Evolutionary conservation across 2,113 vertebrate genomes (phyloP), one percentile per base, ranked within the genome.

Genomic region (Chlorocebus sabaeus): DNA sequence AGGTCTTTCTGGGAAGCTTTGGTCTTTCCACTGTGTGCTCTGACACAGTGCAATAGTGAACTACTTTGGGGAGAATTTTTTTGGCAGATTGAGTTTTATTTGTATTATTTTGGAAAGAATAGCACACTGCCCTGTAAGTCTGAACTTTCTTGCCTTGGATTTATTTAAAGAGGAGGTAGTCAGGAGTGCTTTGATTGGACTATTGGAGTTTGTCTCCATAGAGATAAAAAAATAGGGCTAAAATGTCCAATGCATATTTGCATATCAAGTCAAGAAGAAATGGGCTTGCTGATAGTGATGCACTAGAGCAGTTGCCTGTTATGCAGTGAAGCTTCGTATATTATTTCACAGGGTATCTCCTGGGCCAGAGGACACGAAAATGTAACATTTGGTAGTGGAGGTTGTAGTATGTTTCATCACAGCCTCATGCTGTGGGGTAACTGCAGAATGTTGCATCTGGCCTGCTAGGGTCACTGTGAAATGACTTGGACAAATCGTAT

Each of bases 41-140:
- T 55, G 35, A 86, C 6, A 78, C 0, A 17, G 35, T 0, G 3
- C 76, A 57, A n/a, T 6, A 67, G 30, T 22, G 43, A 81, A 50
- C 32, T 85, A 38, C 4, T 76, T 85, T 50, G 16, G 16, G 11
- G 22, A 82, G 12, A 40, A 70, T 8, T 25, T 35, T 57, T 86
- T 83, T 13, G 25, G 17, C 10, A 93, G 48, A 48, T 59, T 52
- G 22, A 95, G 11, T 89, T 96, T 83, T 80, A 48, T 80, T 84
- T 80, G 40, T 67, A 85, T 94, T 83, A 80, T 16, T 92, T 87
- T 94, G 43, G 25, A 75, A 97, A 87, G 43, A 90, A 8, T 52
- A 67, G 50, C 48, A 78, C 14, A 89, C 3, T 83, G 23, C 30
- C 94, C 30, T 88, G 1, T 70, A 70, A 80, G 14, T 61, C 30